These are phyloP conservation scores for Pimephales promelas DNA, from an alignment of 2,113 vertebrate species.

Conservation along the genomic window DNA sequence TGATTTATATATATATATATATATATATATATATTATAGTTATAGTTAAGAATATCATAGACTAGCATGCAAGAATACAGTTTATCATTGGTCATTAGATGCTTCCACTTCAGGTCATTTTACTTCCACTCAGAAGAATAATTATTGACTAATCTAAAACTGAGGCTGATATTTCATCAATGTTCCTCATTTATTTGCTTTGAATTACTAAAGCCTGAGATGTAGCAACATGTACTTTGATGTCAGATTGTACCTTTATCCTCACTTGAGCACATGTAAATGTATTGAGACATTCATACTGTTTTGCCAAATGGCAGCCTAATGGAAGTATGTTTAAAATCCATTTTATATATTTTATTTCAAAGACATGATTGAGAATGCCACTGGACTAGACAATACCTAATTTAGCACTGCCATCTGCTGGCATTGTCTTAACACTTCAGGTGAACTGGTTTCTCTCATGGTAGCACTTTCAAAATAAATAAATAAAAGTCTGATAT, in stretches of 20 bases:
- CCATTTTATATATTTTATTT: neutral
- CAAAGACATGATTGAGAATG: neutral
- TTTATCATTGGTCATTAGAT: neutral
- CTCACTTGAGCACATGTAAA: neutral
- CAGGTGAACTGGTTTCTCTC: neutral
- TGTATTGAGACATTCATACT: neutral
- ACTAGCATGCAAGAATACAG: neutral
- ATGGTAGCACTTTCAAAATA: no score
- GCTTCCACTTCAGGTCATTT: neutral
- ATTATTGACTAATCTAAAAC: neutral
- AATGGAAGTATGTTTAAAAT: neutral
- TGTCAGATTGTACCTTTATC: neutral
- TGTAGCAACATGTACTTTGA: conserved; percentile 39
- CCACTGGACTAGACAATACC: neutral
- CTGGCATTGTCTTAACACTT: neutral
- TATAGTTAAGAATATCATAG: neutral
- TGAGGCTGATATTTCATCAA: conserved; percentile 7
- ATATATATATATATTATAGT: no score
- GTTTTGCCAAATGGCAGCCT: neutral
- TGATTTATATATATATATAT: no score
- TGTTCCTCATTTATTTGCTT: neutral
- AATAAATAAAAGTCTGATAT: neutral
- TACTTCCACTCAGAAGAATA: no score
- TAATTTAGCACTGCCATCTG: neutral
- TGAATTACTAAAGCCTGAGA: conserved; percentile 2